These are phyloP conservation scores for Heliconius ismenius DNA, from an alignment of 2,888 invertebrate genomes.

Conservation along the genomic window DNA sequence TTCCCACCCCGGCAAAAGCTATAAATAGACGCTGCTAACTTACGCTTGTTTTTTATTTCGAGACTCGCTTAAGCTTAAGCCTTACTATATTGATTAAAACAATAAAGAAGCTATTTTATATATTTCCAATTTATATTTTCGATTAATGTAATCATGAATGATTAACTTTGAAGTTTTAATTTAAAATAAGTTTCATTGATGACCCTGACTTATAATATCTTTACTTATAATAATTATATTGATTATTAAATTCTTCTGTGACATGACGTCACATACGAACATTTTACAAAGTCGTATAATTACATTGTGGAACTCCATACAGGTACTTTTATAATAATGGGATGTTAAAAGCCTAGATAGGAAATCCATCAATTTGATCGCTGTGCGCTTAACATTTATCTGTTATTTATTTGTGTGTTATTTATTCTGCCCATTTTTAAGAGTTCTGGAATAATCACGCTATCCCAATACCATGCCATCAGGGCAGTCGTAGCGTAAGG, in stretches of 20 bases:
- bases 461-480: too few species aligned
- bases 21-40: slow-evolving; percentile 35
- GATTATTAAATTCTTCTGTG: not conserved
- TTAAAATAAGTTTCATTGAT: too few species aligned
- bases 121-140: not conserved
- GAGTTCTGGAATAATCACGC: not conserved
- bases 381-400: slow-evolving; percentile 10
- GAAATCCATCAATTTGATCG: not conserved
- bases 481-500: too few species aligned
- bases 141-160: not conserved
- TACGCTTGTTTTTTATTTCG: not conserved
- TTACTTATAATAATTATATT: not conserved
- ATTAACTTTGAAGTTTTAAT: too few species aligned
- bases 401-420: not conserved
- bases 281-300: not conserved
- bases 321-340: not conserved
- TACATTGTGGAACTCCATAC: not conserved
- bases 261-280: not conserved
- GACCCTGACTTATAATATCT: too few species aligned
- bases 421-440: not conserved
- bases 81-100: not conserved
- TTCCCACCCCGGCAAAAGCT: slow-evolving; percentile 24
- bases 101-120: not conserved
- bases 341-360: slow-evolving; percentile 9
- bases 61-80: not conserved